phyloP scores from a whole-genome alignment of 2,113 vertebrate genomes.

The Hipposideros armiger region DNA sequence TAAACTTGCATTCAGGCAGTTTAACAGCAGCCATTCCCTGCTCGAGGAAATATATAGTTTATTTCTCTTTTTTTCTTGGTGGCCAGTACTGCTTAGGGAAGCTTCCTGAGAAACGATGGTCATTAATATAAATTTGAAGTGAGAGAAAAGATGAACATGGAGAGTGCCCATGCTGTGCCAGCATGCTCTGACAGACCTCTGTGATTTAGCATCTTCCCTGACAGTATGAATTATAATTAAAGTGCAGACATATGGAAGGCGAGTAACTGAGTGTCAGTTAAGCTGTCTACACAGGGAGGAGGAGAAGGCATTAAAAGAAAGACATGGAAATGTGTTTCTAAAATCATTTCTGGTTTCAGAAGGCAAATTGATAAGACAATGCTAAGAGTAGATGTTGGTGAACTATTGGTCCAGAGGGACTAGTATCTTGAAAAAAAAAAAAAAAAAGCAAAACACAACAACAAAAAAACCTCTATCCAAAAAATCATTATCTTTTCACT shows the following conservation, averaged over 20 bases:
- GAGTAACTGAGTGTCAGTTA: slow-evolving; percentile 80
- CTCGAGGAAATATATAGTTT: slow-evolving; percentile 74
- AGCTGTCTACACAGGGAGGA: slow-evolving; percentile 71
- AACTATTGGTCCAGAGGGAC: background rate
- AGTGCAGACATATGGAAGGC: slow-evolving; percentile 82
- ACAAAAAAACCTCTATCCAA: too few species aligned
- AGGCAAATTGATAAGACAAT: background rate
- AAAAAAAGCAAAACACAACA: background rate
- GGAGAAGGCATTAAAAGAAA: slow-evolving; percentile 69
- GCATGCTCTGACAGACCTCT: slow-evolving; percentile 78
- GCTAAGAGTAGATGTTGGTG: background rate
- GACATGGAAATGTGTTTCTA: slow-evolving; percentile 64
- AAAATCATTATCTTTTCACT: background rate
- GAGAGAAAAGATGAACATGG: slow-evolving; percentile 81
- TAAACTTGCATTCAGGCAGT: slow-evolving; percentile 74
- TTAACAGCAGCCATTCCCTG: slow-evolving; percentile 75
- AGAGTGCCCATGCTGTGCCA: slow-evolving; percentile 77
- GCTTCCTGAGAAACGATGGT: slow-evolving; percentile 71
- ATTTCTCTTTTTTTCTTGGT: slow-evolving; percentile 78
- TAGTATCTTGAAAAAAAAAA: background rate
- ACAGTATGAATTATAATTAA: slow-evolving; percentile 87
- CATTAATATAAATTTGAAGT: slow-evolving; percentile 85
- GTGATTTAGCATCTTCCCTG: slow-evolving; percentile 84
- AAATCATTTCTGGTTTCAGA: slow-evolving; percentile 53
- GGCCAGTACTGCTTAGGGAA: slow-evolving; percentile 66